These are phyloP conservation scores for Porites lobata DNA, from an alignment of 92 coral and sea anemone species.

Conservation along the genomic window DNA sequence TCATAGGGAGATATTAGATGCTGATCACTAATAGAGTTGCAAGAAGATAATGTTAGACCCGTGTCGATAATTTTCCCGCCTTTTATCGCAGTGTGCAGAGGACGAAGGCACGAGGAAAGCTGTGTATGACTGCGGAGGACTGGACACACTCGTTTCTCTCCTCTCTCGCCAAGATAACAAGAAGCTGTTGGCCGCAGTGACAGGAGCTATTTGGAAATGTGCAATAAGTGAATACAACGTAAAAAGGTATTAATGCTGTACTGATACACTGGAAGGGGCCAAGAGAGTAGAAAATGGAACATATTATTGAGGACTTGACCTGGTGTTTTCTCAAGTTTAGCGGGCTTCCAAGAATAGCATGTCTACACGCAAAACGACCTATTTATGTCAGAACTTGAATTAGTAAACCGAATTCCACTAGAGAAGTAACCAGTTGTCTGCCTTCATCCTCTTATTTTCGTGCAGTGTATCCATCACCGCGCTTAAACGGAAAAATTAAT, in stretches of 20 bases:
- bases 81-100: slow-evolving; percentile 82
- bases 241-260: slow-evolving; percentile 50
- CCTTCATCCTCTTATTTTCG: too few relatives aligned
- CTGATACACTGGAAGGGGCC: not conserved
- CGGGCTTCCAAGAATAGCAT: too few relatives aligned
- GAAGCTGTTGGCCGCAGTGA: slow-evolving; percentile 84
- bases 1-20: too few relatives aligned
- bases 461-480: too few relatives aligned
- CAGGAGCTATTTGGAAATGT: slow-evolving; percentile 98
- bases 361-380: too few relatives aligned
- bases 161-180: slow-evolving; percentile 80
- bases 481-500: too few relatives aligned
- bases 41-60: not conserved
- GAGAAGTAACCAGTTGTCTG: too few relatives aligned
- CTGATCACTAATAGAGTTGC: too few relatives aligned
- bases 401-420: too few relatives aligned
- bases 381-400: too few relatives aligned
- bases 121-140: slow-evolving; percentile 82
- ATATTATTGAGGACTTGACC: not conserved
- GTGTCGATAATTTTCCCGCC: not conserved
- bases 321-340: too few relatives aligned
- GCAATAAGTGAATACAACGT: slow-evolving; percentile 88
- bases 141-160: slow-evolving; percentile 81
- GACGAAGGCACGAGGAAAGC: slow-evolving; percentile 87
- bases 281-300: too few relatives aligned